Base-by-base conservation (phyloP, 2,888 invertebrate genomes). In the Lampropteryx suffumata region DNA sequence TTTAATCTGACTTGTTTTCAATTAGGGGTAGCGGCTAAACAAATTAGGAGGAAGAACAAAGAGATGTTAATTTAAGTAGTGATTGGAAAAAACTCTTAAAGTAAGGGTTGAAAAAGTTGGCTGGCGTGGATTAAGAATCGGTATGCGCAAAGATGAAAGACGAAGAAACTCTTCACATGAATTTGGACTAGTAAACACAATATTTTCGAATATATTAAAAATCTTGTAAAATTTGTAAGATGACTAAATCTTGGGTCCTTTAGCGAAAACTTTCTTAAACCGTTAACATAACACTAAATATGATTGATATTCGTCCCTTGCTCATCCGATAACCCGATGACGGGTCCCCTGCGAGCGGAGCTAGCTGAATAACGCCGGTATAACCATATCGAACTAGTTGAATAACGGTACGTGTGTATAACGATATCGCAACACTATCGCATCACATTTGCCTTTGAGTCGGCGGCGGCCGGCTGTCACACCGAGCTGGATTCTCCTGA, bases 351-450 rank as follows among this genome's bases (percentile, higher is more conserved):
- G 27, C 40, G 33, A n/a, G 51, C 35, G 24, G 55, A 43, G 54
- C 62, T 39, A 47, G 47, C 47, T 51, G 33, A 51, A 51, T 42
- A 36, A 42, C 42, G 26, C 17, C 32, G 12, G 30, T 30, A 26
- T 48, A 36, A 36, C 37, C 36, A 42, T 36, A 42, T 48, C 52
- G 44, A 50, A 55, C 57, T 65, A 65, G 60, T 65, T 64, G 64
- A 63, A 64, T 66, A 67, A 69, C 65, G 70, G 63, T 68, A 66
- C 65, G 65, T 65, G 64, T 62, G 57, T 70, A 69, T 69, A 65
- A 63, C 57, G 71, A 65, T 67, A 71, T 69, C 70, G 62, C 60
- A 50, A 62, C 62, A 62, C 60, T 69, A 73, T 69, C 73, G 65
- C 64, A 61, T 71, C 67, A 62, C 63, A 62, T 56, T 67, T 58